Percentiles rank a stretch among this genome's conserved stretches.
These are phyloP conservation scores for Camponotus fellah DNA, from an alignment of 2,888 invertebrate species.

Conservation along the genomic window DNA sequence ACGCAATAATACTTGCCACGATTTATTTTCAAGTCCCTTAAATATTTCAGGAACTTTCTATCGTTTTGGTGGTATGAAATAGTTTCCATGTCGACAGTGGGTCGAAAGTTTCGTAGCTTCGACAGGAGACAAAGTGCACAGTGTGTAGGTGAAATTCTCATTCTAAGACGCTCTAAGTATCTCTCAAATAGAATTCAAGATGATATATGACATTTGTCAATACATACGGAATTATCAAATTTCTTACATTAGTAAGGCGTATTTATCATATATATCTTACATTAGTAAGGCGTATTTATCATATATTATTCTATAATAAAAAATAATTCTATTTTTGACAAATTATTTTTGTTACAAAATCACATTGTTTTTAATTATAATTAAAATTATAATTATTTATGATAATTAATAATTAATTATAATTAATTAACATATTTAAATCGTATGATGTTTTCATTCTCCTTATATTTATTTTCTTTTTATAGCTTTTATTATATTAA, in stretches of 20 bases:
- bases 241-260: background rate
- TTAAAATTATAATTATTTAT: too few relatives aligned
- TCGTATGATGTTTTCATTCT: background rate
- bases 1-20: slow-evolving; percentile 55
- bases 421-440: too few relatives aligned
- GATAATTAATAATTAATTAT: too few relatives aligned
- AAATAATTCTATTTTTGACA: background rate
- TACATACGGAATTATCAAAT: background rate
- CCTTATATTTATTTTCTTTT: background rate
- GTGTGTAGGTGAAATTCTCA: slow-evolving; percentile 39
- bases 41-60: slow-evolving; percentile 55
- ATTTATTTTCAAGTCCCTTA: slow-evolving; percentile 56
- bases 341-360: background rate
- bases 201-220: slow-evolving; percentile 5
- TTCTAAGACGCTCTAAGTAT: slow-evolving; percentile 15
- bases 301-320: background rate
- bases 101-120: slow-evolving; percentile 43
- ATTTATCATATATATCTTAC: background rate
- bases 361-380: background rate
- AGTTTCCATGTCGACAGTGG: slow-evolving; percentile 47
- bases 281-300: background rate
- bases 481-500: background rate
- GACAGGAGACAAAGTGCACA: slow-evolving; percentile 50
- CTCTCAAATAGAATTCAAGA: background rate
- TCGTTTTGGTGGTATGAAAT: slow-evolving; percentile 50